Conservation (phyloP, 2,113 vertebrate genomes). For the Brienomyrus brachyistius region DNA sequence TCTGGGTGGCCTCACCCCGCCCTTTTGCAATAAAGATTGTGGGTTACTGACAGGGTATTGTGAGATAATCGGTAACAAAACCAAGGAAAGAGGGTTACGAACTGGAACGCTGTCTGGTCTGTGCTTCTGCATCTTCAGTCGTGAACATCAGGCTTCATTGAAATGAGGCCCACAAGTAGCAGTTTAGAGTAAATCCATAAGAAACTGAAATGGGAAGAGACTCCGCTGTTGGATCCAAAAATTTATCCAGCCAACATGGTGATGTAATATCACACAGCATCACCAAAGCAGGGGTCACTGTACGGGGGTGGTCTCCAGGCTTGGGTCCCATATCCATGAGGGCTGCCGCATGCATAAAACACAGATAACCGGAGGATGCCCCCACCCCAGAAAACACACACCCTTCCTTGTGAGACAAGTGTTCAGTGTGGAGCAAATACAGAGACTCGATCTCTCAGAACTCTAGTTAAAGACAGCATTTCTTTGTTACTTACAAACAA, state of each 20-base stretch:
- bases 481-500: background rate
- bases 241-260: background rate
- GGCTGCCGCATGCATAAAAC: background rate
- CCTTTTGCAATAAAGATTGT: background rate
- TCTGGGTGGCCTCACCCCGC: background rate
- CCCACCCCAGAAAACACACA: background rate
- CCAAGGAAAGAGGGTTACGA: background rate
- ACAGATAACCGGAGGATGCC: background rate
- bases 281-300: background rate
- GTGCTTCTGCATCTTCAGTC: background rate
- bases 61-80: background rate
- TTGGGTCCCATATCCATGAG: background rate
- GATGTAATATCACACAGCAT: background rate
- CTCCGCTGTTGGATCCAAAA: background rate
- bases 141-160: background rate
- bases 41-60: background rate
- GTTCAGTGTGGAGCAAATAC: background rate
- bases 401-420: background rate
- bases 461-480: background rate
- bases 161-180: background rate
- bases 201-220: background rate
- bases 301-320: background rate
- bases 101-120: background rate
- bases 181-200: background rate
- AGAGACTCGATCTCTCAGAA: background rate